Conservation (phyloP, 2,797 vertebrate genomes). For the Odontamblyopus rebecca region DNA sequence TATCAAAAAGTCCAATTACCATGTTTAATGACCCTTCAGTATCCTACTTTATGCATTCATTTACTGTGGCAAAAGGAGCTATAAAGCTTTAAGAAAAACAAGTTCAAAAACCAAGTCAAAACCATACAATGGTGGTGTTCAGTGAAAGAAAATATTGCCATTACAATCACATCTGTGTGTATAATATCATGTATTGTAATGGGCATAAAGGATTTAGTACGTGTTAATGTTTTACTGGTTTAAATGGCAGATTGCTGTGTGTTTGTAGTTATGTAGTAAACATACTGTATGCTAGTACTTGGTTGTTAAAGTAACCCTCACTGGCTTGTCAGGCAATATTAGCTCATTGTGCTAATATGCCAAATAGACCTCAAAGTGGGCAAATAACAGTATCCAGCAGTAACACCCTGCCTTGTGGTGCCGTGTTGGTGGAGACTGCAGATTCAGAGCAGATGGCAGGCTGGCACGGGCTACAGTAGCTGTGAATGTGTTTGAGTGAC, state of each 20-base stretch:
- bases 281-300: conserved; percentile 32
- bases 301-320: conserved; percentile 54
- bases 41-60: background rate
- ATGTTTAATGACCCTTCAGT: background rate
- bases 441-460: conserved; percentile 70
- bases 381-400: conserved; percentile 20
- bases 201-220: background rate
- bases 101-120: background rate
- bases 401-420: conserved; percentile 51
- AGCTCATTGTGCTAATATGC: conserved; percentile 28
- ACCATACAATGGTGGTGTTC: background rate
- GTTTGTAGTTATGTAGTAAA: background rate
- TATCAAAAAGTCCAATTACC: background rate
- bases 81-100: background rate
- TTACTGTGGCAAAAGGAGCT: background rate
- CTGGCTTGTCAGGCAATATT: conserved; percentile 45
- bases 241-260: background rate
- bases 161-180: background rate
- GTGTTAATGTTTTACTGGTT: background rate
- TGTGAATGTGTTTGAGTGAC: conserved; percentile 43
- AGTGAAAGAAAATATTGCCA: background rate
- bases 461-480: conserved; percentile 53
- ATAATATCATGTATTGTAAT: no score
- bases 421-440: conserved; percentile 51
- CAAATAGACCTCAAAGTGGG: conserved; percentile 31